A percentile compares a stretch with the other conserved stretches of the same genome.
Evolutionary conservation across 2,888 invertebrate species (phyloP).

Genomic region (Tubulanus polymorphus): DNA sequence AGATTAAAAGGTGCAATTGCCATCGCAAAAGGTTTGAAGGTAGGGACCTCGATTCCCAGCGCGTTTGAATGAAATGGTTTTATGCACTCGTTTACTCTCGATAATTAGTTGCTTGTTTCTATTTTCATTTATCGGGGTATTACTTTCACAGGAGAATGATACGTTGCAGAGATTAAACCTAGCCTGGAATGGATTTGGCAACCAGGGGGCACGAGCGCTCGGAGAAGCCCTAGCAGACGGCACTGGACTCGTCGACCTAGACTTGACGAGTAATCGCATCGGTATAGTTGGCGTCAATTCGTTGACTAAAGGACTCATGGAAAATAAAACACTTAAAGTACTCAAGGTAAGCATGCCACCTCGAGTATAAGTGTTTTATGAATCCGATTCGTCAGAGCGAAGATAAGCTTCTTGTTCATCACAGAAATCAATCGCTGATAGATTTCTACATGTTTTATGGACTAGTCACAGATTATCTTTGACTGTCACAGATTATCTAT

Average conservation of each 20-base stretch:
- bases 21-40: constrained; percentile 30
- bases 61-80: too few relatives aligned
- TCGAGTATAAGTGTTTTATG: too few relatives aligned
- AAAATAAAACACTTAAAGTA: not conserved
- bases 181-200: constrained; percentile 35
- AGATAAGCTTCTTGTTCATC: too few relatives aligned
- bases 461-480: too few relatives aligned
- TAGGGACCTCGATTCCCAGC: constrained; percentile 10
- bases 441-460: too few relatives aligned
- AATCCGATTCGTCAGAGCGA: too few relatives aligned
- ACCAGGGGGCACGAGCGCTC: constrained; percentile 26
- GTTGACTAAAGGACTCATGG: constrained; percentile 17
- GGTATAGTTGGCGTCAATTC: constrained; percentile 26
- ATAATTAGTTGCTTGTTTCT: too few relatives aligned
- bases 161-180: constrained; percentile 30
- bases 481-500: too few relatives aligned
- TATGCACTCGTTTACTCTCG: too few relatives aligned
- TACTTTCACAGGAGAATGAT: constrained; percentile 31
- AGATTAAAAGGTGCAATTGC: constrained; percentile 27
- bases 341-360: constrained; percentile 2
- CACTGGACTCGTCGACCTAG: constrained; percentile 29
- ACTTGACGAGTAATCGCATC: constrained; percentile 36
- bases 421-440: too few relatives aligned
- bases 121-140: not conserved
- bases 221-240: constrained; percentile 29